These are phyloP conservation scores for Eristalis arbustorum DNA, from an alignment of 2,888 invertebrate species.

Conservation along the genomic window DNA sequence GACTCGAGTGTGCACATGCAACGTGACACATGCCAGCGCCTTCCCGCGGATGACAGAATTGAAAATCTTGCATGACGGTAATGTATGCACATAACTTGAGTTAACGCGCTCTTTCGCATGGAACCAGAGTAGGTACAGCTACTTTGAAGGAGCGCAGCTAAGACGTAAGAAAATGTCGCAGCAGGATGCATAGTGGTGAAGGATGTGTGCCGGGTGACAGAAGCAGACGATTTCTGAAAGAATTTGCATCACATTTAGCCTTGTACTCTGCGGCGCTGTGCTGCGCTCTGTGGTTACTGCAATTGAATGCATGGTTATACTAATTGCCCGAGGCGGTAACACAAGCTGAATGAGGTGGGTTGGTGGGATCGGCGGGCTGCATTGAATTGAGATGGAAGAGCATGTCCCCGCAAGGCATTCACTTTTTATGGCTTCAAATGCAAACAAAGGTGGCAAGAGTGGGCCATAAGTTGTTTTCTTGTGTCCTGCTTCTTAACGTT, in stretches of 20 bases:
- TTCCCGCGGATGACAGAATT: conserved; percentile 31
- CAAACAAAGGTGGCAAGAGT: no score
- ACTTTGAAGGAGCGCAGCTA: conserved; percentile 21
- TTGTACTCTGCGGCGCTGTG: conserved; percentile 13
- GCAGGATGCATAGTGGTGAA: conserved; percentile 22
- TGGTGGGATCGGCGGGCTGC: neutral
- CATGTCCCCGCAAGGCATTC: no score
- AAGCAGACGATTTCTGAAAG: conserved; percentile 21
- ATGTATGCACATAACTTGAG: conserved; percentile 48
- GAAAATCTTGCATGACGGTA: conserved; percentile 19
- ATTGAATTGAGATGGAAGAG: neutral
- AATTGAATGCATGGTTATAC: conserved; percentile 14
- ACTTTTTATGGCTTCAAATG: neutral
- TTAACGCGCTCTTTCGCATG: conserved; percentile 24
- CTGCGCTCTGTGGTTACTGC: conserved; percentile 18
- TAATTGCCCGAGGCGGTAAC: neutral
- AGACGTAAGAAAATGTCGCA: conserved; percentile 14
- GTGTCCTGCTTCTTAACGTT: no score
- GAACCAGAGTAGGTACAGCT: conserved; percentile 18
- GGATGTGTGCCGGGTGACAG: neutral
- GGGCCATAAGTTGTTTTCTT: no score
- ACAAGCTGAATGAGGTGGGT: neutral
- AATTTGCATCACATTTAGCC: conserved; percentile 48
- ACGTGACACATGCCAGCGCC: conserved; percentile 29
- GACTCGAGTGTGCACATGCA: conserved; percentile 50